These are phyloP conservation scores for Apocrypta bakeri DNA, from an alignment of 1,140 invertebrate genomes.

Conservation along the genomic window DNA sequence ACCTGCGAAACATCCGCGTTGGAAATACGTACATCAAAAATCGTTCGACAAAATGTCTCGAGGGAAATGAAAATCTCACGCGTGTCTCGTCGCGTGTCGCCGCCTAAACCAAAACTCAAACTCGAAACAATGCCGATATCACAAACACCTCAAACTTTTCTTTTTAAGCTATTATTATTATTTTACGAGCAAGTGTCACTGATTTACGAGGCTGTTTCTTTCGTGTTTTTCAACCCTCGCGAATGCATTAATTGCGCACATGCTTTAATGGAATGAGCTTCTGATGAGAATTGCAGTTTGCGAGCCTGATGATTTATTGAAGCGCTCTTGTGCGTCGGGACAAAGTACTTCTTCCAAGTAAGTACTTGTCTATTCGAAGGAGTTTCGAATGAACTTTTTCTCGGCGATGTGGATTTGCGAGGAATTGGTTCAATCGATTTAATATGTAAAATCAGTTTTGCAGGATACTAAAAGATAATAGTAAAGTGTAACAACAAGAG, in stretches of 20 bases:
- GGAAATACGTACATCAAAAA: too few species aligned
- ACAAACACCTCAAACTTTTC: background rate
- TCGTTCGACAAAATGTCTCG: too few species aligned
- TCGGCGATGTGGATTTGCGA: too few species aligned
- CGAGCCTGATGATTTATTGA: background rate
- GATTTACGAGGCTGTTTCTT: background rate
- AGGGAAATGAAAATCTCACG: too few species aligned
- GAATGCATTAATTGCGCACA: background rate
- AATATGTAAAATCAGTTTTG: too few species aligned
- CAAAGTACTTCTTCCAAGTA: background rate
- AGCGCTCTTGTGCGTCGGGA: background rate
- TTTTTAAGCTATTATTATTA: background rate
- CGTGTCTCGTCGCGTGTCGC: too few species aligned
- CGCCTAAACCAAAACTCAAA: background rate
- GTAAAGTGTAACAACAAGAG: too few species aligned
- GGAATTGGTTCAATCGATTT: too few species aligned
- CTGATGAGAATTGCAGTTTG: background rate
- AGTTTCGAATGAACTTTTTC: too few species aligned
- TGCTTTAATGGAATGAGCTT: background rate
- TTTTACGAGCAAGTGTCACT: background rate
- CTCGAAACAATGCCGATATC: background rate
- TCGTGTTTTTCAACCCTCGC: background rate
- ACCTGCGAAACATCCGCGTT: too few species aligned
- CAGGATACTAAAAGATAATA: too few species aligned
- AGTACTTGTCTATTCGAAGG: background rate